Conservation (phyloP, 2,888 invertebrate genomes). For the Zygogramma bicolorata region DNA sequence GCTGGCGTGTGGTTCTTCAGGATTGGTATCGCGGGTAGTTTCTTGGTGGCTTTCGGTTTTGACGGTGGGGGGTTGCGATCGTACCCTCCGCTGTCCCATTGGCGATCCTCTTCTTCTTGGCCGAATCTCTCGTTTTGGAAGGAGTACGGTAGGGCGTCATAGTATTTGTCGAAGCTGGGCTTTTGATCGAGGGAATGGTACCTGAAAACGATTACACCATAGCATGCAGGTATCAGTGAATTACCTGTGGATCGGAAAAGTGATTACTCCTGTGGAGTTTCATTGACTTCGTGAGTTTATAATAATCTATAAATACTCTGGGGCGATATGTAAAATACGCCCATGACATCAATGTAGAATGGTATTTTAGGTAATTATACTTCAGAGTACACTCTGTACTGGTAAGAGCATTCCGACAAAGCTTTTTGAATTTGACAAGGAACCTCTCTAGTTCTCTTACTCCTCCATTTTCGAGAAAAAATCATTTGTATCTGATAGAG, state of each 20-base stretch:
- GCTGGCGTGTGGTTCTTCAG: constrained; percentile 71
- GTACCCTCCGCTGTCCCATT: constrained; percentile 80
- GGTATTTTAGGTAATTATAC: no score
- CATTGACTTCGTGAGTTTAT: no score
- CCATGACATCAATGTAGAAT: no score
- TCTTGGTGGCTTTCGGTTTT: constrained; percentile 53
- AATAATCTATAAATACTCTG: no score
- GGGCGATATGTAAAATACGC: no score
- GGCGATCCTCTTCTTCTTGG: constrained; percentile 76
- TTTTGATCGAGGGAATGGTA: constrained; percentile 52
- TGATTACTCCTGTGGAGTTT: no score
- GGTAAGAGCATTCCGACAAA: no score
- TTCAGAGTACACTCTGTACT: no score
- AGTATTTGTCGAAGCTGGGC: constrained; percentile 76
- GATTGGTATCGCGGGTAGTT: constrained; percentile 67
- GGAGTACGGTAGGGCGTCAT: constrained; percentile 74
- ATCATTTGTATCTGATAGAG: background rate
- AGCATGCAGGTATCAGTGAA: no score
- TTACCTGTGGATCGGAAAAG: no score
- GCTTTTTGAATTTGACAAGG: no score
- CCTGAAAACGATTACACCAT: constrained; percentile 39
- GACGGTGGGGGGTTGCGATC: constrained; percentile 51
- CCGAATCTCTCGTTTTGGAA: constrained; percentile 74
- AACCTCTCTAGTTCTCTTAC: background rate
- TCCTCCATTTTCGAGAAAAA: background rate